phyloP scores from a whole-genome alignment of 2,888 invertebrate species.

The Ethmia dodecea region DNA sequence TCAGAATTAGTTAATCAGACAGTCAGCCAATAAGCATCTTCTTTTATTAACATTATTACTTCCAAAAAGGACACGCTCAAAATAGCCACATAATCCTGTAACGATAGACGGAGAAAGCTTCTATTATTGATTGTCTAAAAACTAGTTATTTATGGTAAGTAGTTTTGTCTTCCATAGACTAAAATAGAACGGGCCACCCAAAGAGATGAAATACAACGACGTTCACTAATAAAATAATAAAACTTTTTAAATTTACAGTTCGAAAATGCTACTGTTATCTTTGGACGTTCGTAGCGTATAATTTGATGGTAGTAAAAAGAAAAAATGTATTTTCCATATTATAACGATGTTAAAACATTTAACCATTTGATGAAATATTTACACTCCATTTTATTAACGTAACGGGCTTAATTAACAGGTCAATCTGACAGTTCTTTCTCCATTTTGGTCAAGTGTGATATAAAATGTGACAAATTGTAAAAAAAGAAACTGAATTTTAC shows the following conservation, averaged over 20 bases:
- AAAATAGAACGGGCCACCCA: constrained; percentile 70
- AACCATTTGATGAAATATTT: background rate
- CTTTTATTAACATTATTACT: too few relatives aligned
- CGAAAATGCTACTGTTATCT: constrained; percentile 43
- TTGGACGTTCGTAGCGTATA: background rate
- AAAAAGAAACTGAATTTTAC: too few relatives aligned
- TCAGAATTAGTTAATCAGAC: too few relatives aligned
- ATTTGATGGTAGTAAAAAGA: background rate
- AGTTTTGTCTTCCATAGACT: constrained; percentile 50
- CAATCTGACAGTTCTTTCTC: too few relatives aligned
- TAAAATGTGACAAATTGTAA: too few relatives aligned
- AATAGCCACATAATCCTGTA: constrained; percentile 19
- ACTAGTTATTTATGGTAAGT: constrained; percentile 62
- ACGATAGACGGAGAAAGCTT: constrained; percentile 52
- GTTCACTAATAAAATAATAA: constrained; percentile 36
- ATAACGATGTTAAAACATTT: background rate
- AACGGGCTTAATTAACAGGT: too few relatives aligned
- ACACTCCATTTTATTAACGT: too few relatives aligned
- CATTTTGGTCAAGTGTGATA: too few relatives aligned
- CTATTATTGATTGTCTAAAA: constrained; percentile 71
- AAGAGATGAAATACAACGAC: constrained; percentile 42
- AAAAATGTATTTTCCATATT: background rate
- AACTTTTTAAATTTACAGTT: constrained; percentile 42
- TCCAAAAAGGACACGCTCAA: background rate
- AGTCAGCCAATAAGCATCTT: too few relatives aligned